phyloP scores from a whole-genome alignment of 37 sponge, comb jelly and placozoan genomes.

The Aphrocallistes beatrix region DNA sequence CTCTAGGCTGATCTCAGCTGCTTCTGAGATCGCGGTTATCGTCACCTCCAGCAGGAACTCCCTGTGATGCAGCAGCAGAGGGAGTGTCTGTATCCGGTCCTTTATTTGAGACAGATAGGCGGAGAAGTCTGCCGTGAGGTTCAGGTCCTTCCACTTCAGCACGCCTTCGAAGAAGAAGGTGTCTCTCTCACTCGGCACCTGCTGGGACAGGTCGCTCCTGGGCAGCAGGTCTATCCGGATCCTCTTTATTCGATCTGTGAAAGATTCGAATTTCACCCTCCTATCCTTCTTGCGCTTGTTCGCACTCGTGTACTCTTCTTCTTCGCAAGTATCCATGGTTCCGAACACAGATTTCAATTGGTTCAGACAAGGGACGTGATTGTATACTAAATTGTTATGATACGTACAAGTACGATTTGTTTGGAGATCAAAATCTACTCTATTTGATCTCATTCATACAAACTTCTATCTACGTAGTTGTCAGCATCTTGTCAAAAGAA shows the following conservation, averaged over 20 bases:
- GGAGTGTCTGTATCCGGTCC: slow-evolving; percentile 27
- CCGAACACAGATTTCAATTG: too few species aligned
- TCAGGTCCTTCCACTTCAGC: slow-evolving; percentile 73
- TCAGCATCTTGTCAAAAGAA: too few species aligned
- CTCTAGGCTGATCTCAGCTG: not conserved
- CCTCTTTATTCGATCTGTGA: slow-evolving; percentile 11
- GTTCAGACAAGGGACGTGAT: too few species aligned
- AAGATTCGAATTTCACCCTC: not conserved
- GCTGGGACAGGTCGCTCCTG: not conserved
- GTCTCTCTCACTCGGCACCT: slow-evolving; percentile 27
- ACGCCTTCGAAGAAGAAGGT: slow-evolving; percentile 57
- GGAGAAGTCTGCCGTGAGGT: slow-evolving; percentile 52
- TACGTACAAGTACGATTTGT: too few species aligned
- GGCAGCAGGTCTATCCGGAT: not conserved
- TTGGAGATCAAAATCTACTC: too few species aligned
- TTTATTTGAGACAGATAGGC: slow-evolving; percentile 26
- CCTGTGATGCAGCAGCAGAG: slow-evolving; percentile 59
- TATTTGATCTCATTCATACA: too few species aligned
- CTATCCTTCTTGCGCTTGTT: not conserved
- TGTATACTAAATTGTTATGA: too few species aligned
- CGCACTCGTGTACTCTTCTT: not conserved
- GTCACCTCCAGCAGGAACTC: not conserved
- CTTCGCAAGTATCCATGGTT: not conserved
- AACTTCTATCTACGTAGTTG: too few species aligned
- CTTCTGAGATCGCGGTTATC: not conserved